A percentile compares a stretch with the other conserved stretches of the same genome.
Conservation (phyloP, 2,888 invertebrate genomes). For the Thecophora atra region DNA sequence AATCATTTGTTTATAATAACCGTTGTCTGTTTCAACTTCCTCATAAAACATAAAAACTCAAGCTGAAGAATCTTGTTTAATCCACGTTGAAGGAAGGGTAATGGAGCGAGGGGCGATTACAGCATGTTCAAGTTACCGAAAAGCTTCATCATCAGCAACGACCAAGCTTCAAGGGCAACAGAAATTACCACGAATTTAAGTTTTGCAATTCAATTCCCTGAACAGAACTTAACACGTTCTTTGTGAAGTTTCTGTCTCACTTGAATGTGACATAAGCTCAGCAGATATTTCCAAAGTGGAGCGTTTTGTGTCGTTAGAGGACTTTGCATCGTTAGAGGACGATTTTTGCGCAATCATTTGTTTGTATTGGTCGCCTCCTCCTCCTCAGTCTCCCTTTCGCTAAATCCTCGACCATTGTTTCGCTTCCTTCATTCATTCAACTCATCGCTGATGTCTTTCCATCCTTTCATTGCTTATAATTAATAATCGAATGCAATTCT, state of each 20-base stretch:
- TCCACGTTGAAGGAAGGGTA: too few relatives aligned
- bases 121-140: too few relatives aligned
- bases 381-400: not conserved
- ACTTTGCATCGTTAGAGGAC: constrained; percentile 16
- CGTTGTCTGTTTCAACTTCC: constrained; percentile 59
- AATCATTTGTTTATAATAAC: constrained; percentile 64
- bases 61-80: too few relatives aligned
- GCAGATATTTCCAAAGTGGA: constrained; percentile 17
- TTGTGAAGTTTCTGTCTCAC: too few relatives aligned
- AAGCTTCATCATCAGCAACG: too few relatives aligned
- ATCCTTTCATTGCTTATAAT: not conserved
- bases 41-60: constrained; percentile 55
- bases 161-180: too few relatives aligned
- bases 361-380: not conserved
- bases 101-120: too few relatives aligned
- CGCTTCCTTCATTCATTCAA: constrained; percentile 7
- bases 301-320: constrained; percentile 34
- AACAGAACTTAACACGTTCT: too few relatives aligned
- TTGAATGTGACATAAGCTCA: not conserved
- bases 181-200: too few relatives aligned
- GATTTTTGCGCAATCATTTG: constrained; percentile 18
- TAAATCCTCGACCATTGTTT: not conserved
- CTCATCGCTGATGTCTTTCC: not conserved
- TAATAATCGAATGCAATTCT: constrained; percentile 25
- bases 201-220: too few relatives aligned